Evolutionary conservation across 2,888 invertebrate species (phyloP).

Genomic region (Diaphora mendica): DNA sequence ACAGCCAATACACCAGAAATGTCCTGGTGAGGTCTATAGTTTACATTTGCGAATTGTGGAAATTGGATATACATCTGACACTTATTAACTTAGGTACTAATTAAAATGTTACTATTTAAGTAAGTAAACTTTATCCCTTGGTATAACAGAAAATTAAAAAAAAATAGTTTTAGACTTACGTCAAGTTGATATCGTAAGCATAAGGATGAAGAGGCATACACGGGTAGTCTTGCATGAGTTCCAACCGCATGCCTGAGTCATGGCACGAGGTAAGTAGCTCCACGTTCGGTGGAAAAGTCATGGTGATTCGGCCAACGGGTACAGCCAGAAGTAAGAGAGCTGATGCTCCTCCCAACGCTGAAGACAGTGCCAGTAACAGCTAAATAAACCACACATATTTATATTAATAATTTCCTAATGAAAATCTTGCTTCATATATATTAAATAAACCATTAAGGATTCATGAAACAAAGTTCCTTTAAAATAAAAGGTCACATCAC

Average conservation of each 20-base stretch:
- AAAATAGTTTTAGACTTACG: conserved; percentile 62
- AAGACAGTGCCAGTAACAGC: conserved; percentile 89
- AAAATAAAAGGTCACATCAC: background rate
- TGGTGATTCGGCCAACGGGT: conserved; percentile 89
- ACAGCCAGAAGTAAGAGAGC: conserved; percentile 89
- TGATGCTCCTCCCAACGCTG: conserved; percentile 88
- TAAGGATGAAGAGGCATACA: conserved; percentile 81
- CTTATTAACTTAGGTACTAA: too few species aligned
- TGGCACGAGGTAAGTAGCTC: conserved; percentile 87
- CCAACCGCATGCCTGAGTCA: conserved; percentile 65
- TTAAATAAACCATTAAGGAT: background rate
- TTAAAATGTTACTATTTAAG: too few species aligned
- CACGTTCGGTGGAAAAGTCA: conserved; percentile 88
- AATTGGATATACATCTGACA: too few species aligned
- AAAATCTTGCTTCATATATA: background rate
- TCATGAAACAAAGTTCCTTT: background rate
- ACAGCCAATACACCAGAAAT: background rate
- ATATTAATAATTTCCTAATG: background rate
- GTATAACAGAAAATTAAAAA: background rate
- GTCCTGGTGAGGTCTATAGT: too few species aligned
- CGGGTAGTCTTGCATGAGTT: conserved; percentile 79
- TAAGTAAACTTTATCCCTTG: background rate
- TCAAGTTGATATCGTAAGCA: conserved; percentile 79
- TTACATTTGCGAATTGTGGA: too few species aligned
- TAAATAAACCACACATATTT: conserved; percentile 56